These are phyloP conservation scores for Daphoenositta chrysoptera DNA, from an alignment of 2,113 vertebrate genomes.

Conservation along the genomic window DNA sequence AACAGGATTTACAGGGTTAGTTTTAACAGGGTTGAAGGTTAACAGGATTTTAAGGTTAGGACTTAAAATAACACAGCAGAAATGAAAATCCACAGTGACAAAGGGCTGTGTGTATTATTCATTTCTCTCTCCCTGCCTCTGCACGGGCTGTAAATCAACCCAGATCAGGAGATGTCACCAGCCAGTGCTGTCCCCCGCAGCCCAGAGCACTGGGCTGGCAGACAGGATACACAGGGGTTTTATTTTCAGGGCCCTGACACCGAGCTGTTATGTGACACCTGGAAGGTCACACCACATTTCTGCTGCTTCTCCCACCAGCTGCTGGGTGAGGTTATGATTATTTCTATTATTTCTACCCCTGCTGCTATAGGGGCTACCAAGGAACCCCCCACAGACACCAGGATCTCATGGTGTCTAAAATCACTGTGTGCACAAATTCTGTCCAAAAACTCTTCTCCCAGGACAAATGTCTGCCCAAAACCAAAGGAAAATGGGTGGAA, in stretches of 20 bases:
- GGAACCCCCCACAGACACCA: background rate
- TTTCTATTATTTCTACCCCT: background rate
- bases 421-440: background rate
- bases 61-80: constrained; percentile 15
- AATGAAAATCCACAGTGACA: background rate
- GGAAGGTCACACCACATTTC: background rate
- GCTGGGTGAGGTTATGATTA: background rate
- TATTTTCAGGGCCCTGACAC: background rate
- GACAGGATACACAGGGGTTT: background rate
- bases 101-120: background rate
- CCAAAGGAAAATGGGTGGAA: background rate
- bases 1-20: constrained; percentile 11
- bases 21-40: constrained; percentile 16
- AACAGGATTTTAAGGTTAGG: constrained; percentile 2
- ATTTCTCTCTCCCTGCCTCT: background rate
- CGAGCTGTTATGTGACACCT: background rate
- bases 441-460: background rate
- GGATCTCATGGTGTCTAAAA: background rate
- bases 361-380: background rate
- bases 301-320: background rate
- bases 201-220: background rate
- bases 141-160: constrained; percentile 4
- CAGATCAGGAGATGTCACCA: background rate
- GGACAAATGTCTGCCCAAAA: background rate
- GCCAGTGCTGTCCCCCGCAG: background rate